phyloP scores from a whole-genome alignment of 2,888 invertebrate genomes.

The Andrena bicolor region DNA sequence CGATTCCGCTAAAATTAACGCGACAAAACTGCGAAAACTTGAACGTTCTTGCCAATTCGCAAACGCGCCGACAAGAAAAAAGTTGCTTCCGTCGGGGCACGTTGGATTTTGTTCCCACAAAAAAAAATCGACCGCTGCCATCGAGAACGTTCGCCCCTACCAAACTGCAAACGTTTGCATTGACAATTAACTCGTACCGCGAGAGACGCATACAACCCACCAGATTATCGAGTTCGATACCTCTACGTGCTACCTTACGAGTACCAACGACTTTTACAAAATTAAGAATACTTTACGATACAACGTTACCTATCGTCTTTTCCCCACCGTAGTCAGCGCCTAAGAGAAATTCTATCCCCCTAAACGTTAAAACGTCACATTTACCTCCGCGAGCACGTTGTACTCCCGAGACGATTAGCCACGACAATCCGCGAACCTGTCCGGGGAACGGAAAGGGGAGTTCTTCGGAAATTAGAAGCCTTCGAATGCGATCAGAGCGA shows the following conservation, averaged over 20 bases:
- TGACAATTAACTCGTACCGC: neutral
- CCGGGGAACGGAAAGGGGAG: neutral
- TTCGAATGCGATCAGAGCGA: neutral
- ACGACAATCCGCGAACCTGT: neutral
- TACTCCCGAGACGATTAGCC: neutral
- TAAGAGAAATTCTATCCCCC: slow-evolving; percentile 24
- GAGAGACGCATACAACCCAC: neutral
- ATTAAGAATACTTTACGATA: slow-evolving; percentile 29
- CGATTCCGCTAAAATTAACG: slow-evolving; percentile 14
- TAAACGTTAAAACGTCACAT: slow-evolving; percentile 26
- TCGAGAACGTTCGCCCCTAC: slow-evolving; percentile 7
- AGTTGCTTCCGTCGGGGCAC: neutral
- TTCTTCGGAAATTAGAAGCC: neutral
- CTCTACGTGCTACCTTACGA: slow-evolving; percentile 12
- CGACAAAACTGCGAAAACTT: slow-evolving; percentile 2
- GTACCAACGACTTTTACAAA: slow-evolving; percentile 29
- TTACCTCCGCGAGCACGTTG: neutral
- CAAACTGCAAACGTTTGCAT: slow-evolving; percentile 26
- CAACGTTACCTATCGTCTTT: slow-evolving; percentile 12
- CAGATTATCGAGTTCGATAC: slow-evolving; percentile 18
- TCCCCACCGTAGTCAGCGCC: slow-evolving; percentile 7
- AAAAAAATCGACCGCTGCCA: neutral
- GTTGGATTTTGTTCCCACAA: neutral
- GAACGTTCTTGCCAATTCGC: neutral
- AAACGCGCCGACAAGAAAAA: neutral